phyloP scores from a whole-genome alignment of 2,113 vertebrate genomes.

The Hemicordylus capensis region DNA sequence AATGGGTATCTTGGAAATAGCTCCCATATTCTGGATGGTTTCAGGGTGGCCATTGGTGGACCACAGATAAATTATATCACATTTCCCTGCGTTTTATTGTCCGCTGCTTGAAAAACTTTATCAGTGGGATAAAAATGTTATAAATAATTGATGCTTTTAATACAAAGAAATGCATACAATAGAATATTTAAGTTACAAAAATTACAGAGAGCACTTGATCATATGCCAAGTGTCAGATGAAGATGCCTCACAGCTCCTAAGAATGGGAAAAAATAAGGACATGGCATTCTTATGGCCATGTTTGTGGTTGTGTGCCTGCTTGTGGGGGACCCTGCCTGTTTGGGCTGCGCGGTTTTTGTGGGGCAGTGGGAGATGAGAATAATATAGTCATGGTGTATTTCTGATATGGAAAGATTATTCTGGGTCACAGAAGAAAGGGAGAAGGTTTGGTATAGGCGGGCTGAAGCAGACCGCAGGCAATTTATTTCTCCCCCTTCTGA shows the following conservation, averaged over 20 bases:
- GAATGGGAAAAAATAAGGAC: not conserved
- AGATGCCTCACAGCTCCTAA: not conserved
- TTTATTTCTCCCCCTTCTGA: slow-evolving; percentile 57
- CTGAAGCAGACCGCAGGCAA: slow-evolving; percentile 47
- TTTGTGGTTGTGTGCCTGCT: not conserved
- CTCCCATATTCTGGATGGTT: not conserved
- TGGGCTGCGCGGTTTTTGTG: not conserved
- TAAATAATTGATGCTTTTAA: not conserved
- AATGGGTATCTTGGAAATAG: not conserved
- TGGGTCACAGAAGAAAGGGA: not conserved
- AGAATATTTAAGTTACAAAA: not conserved
- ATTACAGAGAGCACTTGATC: not conserved
- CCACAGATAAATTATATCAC: not conserved
- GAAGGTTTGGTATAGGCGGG: not conserved
- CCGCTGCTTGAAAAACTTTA: not conserved
- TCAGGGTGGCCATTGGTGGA: not conserved
- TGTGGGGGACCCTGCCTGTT: not conserved
- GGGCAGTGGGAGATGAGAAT: not conserved
- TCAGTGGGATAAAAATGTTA: not conserved
- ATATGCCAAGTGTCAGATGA: not conserved
- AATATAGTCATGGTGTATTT: not conserved
- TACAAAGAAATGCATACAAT: not conserved
- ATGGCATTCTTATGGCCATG: not conserved
- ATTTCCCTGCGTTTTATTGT: not conserved
- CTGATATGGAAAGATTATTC: not conserved